These are phyloP conservation scores for Fulmarus glacialis DNA, from an alignment of 2,113 vertebrate species.

Conservation along the genomic window DNA sequence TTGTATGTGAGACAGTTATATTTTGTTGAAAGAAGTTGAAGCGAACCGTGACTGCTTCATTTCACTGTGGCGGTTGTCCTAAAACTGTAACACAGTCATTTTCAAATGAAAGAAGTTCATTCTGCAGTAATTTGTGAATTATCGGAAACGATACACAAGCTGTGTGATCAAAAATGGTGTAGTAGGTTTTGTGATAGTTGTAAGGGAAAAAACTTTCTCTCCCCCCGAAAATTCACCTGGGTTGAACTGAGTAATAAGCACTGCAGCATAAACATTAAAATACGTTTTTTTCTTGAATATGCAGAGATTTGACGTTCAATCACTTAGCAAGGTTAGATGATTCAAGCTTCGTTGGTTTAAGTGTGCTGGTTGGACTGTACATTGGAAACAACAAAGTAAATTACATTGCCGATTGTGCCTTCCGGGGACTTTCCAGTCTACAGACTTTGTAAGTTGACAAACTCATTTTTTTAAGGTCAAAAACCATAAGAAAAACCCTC, in stretches of 20 bases:
- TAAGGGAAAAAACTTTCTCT: not conserved
- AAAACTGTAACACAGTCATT: not conserved
- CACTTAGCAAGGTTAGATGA: slow-evolving; percentile 91
- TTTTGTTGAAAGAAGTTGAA: slow-evolving; percentile 36
- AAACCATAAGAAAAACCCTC: slow-evolving; percentile 30
- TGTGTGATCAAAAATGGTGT: not conserved
- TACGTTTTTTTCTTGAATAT: not conserved
- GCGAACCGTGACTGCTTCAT: not conserved
- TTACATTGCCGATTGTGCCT: slow-evolving; percentile 95
- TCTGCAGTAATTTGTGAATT: slow-evolving; percentile 7
- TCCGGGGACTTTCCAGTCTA: slow-evolving; percentile 89
- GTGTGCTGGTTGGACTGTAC: slow-evolving; percentile 84
- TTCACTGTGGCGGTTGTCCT: not conserved
- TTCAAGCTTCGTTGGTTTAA: slow-evolving; percentile 91
- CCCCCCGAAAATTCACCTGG: not conserved
- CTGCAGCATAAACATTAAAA: not conserved
- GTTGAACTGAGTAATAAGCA: not conserved
- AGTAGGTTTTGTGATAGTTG: not conserved
- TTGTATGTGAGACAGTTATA: not conserved
- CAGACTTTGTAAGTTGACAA: slow-evolving; percentile 87
- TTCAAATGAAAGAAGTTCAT: slow-evolving; percentile 6
- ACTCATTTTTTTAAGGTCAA: not conserved
- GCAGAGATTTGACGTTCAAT: slow-evolving; percentile 91
- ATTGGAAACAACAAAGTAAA: slow-evolving; percentile 91
- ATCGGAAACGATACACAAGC: not conserved